Evolutionary conservation across 2,888 invertebrate species (phyloP).

Genomic region (Odontomyia ornata): DNA sequence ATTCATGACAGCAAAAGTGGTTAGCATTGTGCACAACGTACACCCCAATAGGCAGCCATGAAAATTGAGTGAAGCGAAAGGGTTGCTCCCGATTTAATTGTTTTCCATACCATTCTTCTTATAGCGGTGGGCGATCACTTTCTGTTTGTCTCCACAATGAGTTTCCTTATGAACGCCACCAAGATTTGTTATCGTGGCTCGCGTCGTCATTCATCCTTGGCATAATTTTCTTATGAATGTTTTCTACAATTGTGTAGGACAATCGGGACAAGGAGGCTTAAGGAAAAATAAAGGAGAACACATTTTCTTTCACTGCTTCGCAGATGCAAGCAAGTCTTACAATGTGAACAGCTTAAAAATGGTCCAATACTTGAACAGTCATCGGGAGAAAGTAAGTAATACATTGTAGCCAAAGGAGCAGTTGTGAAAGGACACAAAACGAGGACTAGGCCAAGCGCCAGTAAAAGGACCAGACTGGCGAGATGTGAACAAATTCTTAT

Average conservation of each 20-base stretch:
- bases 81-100: constrained; percentile 37
- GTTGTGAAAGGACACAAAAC: not conserved
- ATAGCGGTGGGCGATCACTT: not conserved
- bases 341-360: constrained; percentile 6
- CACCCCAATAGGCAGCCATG: no score
- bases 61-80: not conserved
- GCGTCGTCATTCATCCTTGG: constrained; percentile 23
- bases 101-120: not conserved
- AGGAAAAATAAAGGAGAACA: not conserved
- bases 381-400: not conserved
- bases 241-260: not conserved
- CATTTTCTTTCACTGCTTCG: constrained; percentile 16
- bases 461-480: not conserved
- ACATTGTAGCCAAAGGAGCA: not conserved
- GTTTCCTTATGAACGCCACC: not conserved
- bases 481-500: constrained; percentile 15
- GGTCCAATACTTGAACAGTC: not conserved
- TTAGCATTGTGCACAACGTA: constrained; percentile 28
- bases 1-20: constrained; percentile 1
- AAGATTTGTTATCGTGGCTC: no score
- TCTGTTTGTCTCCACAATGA: not conserved
- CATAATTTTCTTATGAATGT: not conserved
- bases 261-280: not conserved
- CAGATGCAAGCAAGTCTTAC: not conserved
- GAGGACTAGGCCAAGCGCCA: not conserved